Evolutionary conservation across 2,113 vertebrate species (phyloP), one percentile per base, ranked within the genome.

Genomic region (Oceanodroma tethys): DNA sequence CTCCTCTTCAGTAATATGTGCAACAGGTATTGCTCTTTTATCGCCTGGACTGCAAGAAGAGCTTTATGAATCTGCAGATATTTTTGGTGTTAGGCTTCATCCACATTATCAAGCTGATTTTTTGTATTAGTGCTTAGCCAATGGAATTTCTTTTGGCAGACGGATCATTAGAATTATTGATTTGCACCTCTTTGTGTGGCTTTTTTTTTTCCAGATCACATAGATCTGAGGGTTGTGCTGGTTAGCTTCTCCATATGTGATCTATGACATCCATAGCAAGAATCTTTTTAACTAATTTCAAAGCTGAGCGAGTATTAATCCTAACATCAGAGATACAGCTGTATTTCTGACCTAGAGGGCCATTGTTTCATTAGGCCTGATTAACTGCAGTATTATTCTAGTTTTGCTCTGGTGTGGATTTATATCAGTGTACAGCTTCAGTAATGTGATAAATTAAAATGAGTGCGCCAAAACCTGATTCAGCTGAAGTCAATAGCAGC

Each of bases 371-470:
- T 95, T 95, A 87, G 70, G 26, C 52, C 60, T 95, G 78, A 91
- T 94, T 93, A 91, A 90, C 73, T 85, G 47, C 91, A 93, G 74
- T 53, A 34, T 87, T 91, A 83, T 62, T 93, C n/a, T 62, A 34
- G 6, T 66, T 95, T 72, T 89, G 34, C 20, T 87, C 65, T 82
- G 32, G 56, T 72, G 62, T 94, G 78, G 70, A 80, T 95, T 95
- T 95, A 36, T 91, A 87, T 95, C 65, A 79, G 53, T 16, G 48
- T 84, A 50, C 42, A 76, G 5, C 70, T 87, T 85, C 58, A 73
- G 53, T 70, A 93, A 95, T 16, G 40, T 50, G 42, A 82, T 90
- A 94, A 96, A 95, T 95, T 91, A 93, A 94, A 95, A 85, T 13
- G 70, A 80, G 58, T 22, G 9, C 0, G 0, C 70, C 94, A 94